phyloP scores from a whole-genome alignment of 1,140 invertebrate species.

The Elymnias hypermnestra region DNA sequence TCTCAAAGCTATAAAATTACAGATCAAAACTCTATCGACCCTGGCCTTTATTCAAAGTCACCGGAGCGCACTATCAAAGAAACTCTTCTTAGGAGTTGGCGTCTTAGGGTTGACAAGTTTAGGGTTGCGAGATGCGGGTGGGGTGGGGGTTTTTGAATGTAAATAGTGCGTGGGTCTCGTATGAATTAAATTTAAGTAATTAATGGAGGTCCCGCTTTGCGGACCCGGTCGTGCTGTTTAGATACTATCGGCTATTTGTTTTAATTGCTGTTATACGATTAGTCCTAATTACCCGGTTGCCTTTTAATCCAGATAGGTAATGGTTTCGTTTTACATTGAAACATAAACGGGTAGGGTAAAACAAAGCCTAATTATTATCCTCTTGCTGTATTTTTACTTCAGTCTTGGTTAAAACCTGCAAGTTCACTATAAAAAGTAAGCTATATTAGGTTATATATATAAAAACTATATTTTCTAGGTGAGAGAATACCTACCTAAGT shows the following conservation, averaged over 20 bases:
- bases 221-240: conserved; percentile 28
- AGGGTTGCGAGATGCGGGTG: conserved; percentile 64
- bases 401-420: too few relatives aligned
- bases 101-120: conserved; percentile 71
- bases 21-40: conserved; percentile 73
- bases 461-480: too few relatives aligned
- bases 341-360: not conserved
- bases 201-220: conserved; percentile 51
- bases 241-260: conserved; percentile 33
- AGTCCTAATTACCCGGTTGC: conserved; percentile 20
- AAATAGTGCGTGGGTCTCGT: conserved; percentile 64
- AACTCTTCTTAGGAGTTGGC: conserved; percentile 70
- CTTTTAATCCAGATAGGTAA: not conserved
- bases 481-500: too few relatives aligned
- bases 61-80: conserved; percentile 73
- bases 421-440: too few relatives aligned
- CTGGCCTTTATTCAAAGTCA: conserved; percentile 67
- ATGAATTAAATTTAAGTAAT: conserved; percentile 76
- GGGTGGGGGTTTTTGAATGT: conserved; percentile 66
- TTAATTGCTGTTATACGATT: conserved; percentile 34
- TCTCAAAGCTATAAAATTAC: conserved; percentile 73
- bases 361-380: too few relatives aligned
- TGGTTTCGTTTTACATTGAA: not conserved
- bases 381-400: too few relatives aligned
- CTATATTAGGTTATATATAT: too few relatives aligned